Evolutionary conservation across 1,140 invertebrate genomes (phyloP), one percentile per base, ranked within the genome.

Genomic region (Augochlora pura): DNA sequence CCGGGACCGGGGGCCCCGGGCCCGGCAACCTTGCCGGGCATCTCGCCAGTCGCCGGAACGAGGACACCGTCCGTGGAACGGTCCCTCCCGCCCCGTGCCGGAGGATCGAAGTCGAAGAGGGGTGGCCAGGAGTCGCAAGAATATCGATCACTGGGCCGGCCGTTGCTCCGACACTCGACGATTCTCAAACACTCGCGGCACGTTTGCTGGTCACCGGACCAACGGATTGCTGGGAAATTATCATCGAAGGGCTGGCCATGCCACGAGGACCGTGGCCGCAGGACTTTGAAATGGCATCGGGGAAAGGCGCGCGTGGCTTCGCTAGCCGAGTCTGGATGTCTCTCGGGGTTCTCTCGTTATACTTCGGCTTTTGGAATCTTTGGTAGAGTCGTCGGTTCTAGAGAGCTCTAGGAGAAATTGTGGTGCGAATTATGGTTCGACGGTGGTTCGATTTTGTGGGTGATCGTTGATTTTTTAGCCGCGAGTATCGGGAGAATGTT

Each of bases 161-260:
- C 18, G 54, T 57, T 10, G 71, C 64, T 85, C 84, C 80, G 32
- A 80, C 63, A 69, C 80, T 77, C 83, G 83, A 77, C 80, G 83
- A 86, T 85, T 86, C 83, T 76, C 76, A 76, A 78, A 82, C 83
- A 81, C 63, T 85, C 76, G 64, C 83, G 83, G 84, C 82, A 81
- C 84, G 84, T 81, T 85, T 75, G 79, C 46, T 74, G 69, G 83
- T 77, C 65, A 66, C 85, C 83, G 73, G 42, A 82, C 79, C 77
- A 63, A n/a, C 62, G 25, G 74, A 80, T 81, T 84, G 77, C 84
- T 42, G 27, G 70, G 84, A 77, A 73, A 73, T 79, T 85, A 68
- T 66, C 81, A 81, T 75, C 79, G 54, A 32, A 75, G 73, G 77
- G 64, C 62, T 69, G 42, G 78, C 68, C 81, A 85, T 84, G 52